A percentile compares a stretch with the other conserved stretches of the same genome.
Evolutionary conservation across 2,888 invertebrate species (phyloP).

Genomic region (Hartigia nigra): DNA sequence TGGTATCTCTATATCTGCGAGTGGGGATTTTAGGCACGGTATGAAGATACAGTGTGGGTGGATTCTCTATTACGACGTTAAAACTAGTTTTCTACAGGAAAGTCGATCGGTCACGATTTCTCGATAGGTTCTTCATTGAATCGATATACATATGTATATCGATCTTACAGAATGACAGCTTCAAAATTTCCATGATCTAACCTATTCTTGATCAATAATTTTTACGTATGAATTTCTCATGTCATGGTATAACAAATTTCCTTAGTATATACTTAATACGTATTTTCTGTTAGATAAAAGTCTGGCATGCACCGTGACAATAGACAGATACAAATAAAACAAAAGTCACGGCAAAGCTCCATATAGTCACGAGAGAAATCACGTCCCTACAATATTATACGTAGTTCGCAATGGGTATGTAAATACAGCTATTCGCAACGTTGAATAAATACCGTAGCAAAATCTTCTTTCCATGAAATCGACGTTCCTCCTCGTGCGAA

Average conservation of each 20-base stretch:
- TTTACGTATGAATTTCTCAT: neutral
- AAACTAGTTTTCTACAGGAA: neutral
- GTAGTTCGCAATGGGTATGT: neutral
- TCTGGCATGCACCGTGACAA: neutral
- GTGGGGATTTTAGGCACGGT: neutral
- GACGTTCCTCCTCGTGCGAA: neutral
- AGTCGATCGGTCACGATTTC: neutral
- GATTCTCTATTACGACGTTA: neutral
- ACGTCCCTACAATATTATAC: neutral
- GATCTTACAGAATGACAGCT: neutral
- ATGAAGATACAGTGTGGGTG: neutral
- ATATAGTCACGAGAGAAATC: neutral
- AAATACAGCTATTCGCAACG: neutral
- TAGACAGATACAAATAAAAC: neutral
- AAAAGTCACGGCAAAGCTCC: neutral
- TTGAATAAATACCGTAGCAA: neutral
- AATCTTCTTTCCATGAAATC: neutral
- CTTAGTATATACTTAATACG: neutral
- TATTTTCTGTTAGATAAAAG: neutral
- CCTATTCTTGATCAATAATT: neutral
- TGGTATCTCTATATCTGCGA: slow-evolving; percentile 4
- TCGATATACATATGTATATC: neutral
- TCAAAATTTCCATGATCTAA: neutral
- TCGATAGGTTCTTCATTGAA: neutral
- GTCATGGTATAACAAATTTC: neutral